Evolutionary conservation across 2,113 vertebrate genomes (phyloP), one percentile per base, ranked within the genome.

Genomic region (Semicossyphus pulcher): DNA sequence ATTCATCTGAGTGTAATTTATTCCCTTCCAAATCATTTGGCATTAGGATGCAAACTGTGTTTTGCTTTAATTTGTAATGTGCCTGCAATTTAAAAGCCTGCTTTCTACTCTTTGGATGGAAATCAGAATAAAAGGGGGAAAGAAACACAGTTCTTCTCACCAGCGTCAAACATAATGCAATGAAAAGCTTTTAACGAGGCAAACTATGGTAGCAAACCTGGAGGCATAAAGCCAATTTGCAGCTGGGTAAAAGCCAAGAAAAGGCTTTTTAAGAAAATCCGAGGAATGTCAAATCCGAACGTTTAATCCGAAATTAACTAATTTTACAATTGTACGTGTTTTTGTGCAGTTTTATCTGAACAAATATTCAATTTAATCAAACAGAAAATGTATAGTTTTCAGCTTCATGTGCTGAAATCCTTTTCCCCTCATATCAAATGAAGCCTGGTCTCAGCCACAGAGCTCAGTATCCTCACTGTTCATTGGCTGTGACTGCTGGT

Each of bases 1-100:
- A 66, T 66, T 71, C 44, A 74, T 70, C 49, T 4, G 2, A 25
- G 31, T 29, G 14, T 76, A 42, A 57, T 81, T 70, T 66, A 82
- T 76, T 82, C 15, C 28, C 31, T 45, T 70, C 70, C 41, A 73
- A 81, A 63, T 36, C 53, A 31, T 80, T 78, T 63, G 41, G 59
- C 70, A 63, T 79, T 44, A 8, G 34, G 49, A 78, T 56, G 54
- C n/a, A 54, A 75, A 76, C 41, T 31, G 23, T 32, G 36, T 51
- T 81, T 51, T 26, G 29, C 61, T 78, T 76, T 64, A 59, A 80
- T 71, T 76, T 41, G 54, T 47, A 32, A 67, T 28, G 71, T 34
- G 37, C 39, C 61, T 66, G 56, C 71, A 59, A 28, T 80, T 59
- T 69, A 39, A 61, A 76, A 69, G 10, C n/a, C 47, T 53, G 10